A percentile compares a stretch with the other conserved stretches of the same genome.
phyloP scores from a whole-genome alignment of 2,113 vertebrate genomes.

The Petroica traversi region DNA sequence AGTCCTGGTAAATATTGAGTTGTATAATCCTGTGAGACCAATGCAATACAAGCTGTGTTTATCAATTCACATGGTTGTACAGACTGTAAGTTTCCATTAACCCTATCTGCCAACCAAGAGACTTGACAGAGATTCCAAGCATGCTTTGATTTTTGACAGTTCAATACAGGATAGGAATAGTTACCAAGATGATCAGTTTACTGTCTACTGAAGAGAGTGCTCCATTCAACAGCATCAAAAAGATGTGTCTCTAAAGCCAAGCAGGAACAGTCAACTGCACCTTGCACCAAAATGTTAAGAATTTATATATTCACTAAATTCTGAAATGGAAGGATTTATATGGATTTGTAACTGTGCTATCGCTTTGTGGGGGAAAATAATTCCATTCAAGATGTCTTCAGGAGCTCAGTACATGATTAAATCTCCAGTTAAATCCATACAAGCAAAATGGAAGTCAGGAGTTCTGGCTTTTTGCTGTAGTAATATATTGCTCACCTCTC shows the following conservation, averaged over 20 bases:
- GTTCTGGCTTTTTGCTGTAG: background rate
- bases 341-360: background rate
- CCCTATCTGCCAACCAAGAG: background rate
- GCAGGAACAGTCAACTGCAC: background rate
- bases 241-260: background rate
- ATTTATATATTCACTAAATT: background rate
- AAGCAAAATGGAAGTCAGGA: background rate
- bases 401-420: background rate
- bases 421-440: background rate
- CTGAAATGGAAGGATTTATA: background rate
- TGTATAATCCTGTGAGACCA: background rate
- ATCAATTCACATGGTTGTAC: background rate
- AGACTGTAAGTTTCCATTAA: background rate
- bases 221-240: background rate
- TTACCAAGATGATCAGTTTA: background rate
- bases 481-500: background rate
- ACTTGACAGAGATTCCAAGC: background rate
- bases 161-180: background rate
- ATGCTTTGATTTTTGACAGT: background rate
- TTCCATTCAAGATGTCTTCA: background rate
- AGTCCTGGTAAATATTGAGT: background rate
- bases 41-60: background rate
- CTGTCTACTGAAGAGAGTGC: background rate
- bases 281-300: background rate
- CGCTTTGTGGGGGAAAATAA: background rate